Base-by-base conservation (phyloP, 2,113 vertebrate species). In the Turdus rufiventris region DNA sequence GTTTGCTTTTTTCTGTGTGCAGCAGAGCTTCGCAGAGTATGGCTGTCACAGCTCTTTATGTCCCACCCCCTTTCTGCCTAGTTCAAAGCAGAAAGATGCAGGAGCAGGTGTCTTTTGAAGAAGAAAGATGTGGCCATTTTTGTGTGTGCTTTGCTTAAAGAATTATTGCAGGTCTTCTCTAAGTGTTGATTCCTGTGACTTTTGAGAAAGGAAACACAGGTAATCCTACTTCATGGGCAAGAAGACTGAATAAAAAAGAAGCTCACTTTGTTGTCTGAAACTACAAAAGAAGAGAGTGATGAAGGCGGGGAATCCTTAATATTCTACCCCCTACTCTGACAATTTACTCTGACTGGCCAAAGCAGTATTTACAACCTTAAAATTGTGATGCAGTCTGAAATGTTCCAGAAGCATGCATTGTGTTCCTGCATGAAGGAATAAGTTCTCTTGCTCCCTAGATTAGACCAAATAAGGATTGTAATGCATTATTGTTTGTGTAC, bases 1-100 rank as follows among this genome's bases (percentile, higher is more conserved):
- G 40, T 75, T 63, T 1, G 0, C n/a, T 40, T 26, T 16, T 72
- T 75, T 28, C 47, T n/a, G 24, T 8, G 24, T 61, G 28, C 47
- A 23, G 19, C 28, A 48, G 50, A 42, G 50, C 47, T 34, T 3
- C 0, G 0, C 13, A 3, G 48, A 29, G 19, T 20, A 6, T 24
- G 31, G 42, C 75, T 72, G 29, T 72, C 50, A 28, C 25, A 36
- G 74, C 54, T 15, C n/a, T 36, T 71, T 21, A 12, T 25, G 21
- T 75, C 36, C 67, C 29, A 14, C 5, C 21, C 14, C 4, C 18
- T 75, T 91, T 63, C 43, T 34, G 51, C 36, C n/a, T 18, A 23
- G 29, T 42, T 47, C 40, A 29, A 42, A 86, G 36, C 43, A 53
- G 8, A 23, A 48, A 40, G 33, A 13, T 25, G 56, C 31, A 79